Percentiles rank a stretch among this genome's conserved stretches.
Evolutionary conservation across 2,113 vertebrate species (phyloP).

Genomic region (Syngnathus typhle): DNA sequence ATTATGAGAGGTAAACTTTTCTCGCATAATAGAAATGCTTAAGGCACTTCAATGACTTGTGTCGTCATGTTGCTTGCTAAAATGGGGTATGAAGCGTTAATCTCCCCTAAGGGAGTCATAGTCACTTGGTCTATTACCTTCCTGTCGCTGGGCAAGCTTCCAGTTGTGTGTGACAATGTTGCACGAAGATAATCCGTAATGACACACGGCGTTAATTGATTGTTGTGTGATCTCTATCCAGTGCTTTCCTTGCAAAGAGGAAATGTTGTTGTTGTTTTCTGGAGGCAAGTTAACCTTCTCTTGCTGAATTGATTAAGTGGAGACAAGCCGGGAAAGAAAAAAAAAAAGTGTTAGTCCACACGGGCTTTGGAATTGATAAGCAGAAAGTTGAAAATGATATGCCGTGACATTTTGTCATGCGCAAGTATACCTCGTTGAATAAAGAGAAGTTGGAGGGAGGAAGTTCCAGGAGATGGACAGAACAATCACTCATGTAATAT

Average conservation of each 20-base stretch:
- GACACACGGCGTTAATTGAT: slow-evolving; percentile 68
- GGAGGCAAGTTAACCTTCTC: slow-evolving; percentile 50
- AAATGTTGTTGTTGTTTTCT: slow-evolving; percentile 34
- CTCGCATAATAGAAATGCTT: too few species aligned
- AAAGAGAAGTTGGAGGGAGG: slow-evolving; percentile 10
- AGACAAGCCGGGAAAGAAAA: slow-evolving; percentile 10
- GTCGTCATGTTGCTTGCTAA: slow-evolving; percentile 17
- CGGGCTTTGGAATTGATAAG: slow-evolving; percentile 25
- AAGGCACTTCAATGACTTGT: too few species aligned
- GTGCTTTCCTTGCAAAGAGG: slow-evolving; percentile 39
- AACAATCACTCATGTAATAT: slow-evolving; percentile 28
- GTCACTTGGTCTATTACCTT: slow-evolving; percentile 59
- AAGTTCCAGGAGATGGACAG: slow-evolving; percentile 19
- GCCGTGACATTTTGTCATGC: slow-evolving; percentile 42
- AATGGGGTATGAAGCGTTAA: slow-evolving; percentile 45
- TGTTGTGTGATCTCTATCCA: slow-evolving; percentile 59
- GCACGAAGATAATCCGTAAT: slow-evolving; percentile 64
- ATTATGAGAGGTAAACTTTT: too few species aligned
- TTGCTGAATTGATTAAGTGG: slow-evolving; percentile 42
- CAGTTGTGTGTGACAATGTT: slow-evolving; percentile 47
- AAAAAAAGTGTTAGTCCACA: slow-evolving; percentile 22
- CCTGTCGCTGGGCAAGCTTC: slow-evolving; percentile 55
- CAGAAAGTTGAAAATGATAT: slow-evolving; percentile 21
- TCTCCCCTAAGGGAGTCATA: slow-evolving; percentile 53
- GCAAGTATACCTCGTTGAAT: slow-evolving; percentile 5